These are phyloP conservation scores for Anoncus sp. DNA, from an alignment of 2,888 invertebrate species.

Conservation along the genomic window DNA sequence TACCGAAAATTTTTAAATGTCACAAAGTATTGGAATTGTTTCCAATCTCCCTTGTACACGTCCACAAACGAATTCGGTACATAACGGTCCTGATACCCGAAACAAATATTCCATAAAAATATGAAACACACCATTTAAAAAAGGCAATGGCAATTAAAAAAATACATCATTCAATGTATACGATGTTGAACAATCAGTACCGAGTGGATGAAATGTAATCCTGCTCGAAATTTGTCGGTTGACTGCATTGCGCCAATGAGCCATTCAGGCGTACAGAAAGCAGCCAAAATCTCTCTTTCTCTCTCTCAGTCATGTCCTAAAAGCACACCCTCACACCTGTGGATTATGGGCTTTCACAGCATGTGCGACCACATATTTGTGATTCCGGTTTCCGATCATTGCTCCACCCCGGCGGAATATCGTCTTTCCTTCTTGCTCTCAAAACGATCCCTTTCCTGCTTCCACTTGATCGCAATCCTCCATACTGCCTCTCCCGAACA, in stretches of 20 bases:
- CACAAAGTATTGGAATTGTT: no score
- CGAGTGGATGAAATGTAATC: slow-evolving; percentile 3
- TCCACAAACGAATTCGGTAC: no score
- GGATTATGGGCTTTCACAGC: slow-evolving; percentile 56
- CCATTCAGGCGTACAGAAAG: slow-evolving; percentile 38
- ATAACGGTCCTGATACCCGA: no score
- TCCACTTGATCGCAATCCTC: neutral
- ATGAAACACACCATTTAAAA: no score
- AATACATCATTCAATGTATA: no score
- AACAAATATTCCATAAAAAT: no score
- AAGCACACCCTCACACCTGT: slow-evolving; percentile 53
- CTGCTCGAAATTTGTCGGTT: slow-evolving; percentile 44
- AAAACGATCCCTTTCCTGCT: slow-evolving; percentile 20
- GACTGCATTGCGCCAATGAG: slow-evolving; percentile 60
- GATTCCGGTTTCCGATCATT: slow-evolving; percentile 59
- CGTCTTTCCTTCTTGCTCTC: slow-evolving; percentile 10
- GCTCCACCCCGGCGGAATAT: slow-evolving; percentile 29
- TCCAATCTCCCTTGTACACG: no score
- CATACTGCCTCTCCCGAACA: neutral
- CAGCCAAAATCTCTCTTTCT: slow-evolving; percentile 30
- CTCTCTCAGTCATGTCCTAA: slow-evolving; percentile 5
- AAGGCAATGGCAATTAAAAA: no score
- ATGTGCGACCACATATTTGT: slow-evolving; percentile 55
- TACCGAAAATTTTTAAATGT: no score
- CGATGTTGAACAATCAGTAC: neutral